These are phyloP conservation scores for Ascaphus truei DNA, from an alignment of 2,113 vertebrate species.

Conservation along the genomic window DNA sequence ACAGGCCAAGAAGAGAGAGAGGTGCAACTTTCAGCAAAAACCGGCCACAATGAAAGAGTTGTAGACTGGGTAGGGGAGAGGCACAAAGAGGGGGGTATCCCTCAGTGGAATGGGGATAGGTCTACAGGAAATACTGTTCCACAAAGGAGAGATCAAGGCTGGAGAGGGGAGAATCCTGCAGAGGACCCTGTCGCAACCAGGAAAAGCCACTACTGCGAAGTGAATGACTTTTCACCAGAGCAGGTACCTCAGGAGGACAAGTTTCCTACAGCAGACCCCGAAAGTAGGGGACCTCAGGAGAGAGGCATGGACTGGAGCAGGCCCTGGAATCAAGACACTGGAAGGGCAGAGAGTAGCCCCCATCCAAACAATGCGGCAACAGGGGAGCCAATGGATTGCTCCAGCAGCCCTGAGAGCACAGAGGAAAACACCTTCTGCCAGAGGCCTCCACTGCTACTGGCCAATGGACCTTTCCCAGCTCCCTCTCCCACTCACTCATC, in stretches of 20 bases:
- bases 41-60: not conserved
- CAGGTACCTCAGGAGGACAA: too few relatives aligned
- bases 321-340: not conserved
- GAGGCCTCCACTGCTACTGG: constrained; percentile 1
- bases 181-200: not conserved
- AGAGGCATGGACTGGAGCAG: not conserved
- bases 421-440: constrained; percentile 36
- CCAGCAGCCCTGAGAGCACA: constrained; percentile 58
- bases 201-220: not conserved
- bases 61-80: not conserved
- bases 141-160: not conserved
- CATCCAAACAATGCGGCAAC: constrained; percentile 17
- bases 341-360: not conserved
- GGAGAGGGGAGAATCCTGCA: not conserved
- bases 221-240: not conserved
- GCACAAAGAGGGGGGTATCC: not conserved
- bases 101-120: not conserved
- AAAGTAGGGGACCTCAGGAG: not conserved
- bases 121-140: not conserved
- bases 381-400: constrained; percentile 71
- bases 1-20: not conserved
- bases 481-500: constrained; percentile 49
- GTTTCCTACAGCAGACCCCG: not conserved
- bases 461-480: constrained; percentile 55
- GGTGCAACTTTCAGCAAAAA: not conserved